Conservation (phyloP, 2,888 invertebrate genomes). For the Lepidocyrtinus sp. region DNA sequence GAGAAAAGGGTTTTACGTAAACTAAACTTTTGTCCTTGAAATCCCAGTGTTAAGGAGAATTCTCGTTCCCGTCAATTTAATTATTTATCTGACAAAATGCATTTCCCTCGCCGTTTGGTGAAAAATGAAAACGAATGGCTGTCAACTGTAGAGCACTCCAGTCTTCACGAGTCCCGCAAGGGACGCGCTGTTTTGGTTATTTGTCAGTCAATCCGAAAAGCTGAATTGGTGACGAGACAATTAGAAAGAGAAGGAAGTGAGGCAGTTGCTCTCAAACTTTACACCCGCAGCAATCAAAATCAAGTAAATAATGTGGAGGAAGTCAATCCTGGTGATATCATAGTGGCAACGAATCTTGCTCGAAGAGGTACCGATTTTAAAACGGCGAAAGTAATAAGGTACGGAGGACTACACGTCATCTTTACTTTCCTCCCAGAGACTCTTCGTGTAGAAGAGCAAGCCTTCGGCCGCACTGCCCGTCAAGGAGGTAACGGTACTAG, state of each 20-base stretch:
- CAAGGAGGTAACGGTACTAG: slow-evolving; percentile 72
- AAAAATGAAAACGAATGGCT: slow-evolving; percentile 35
- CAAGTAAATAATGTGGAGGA: slow-evolving; percentile 17
- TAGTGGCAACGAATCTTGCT: slow-evolving; percentile 73
- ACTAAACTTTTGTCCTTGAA: too few relatives aligned
- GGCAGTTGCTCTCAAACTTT: background rate
- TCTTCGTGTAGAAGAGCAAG: slow-evolving; percentile 72
- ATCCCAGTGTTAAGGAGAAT: too few relatives aligned
- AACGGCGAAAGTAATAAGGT: slow-evolving; percentile 16
- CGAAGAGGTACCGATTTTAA: slow-evolving; percentile 73
- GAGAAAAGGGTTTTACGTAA: too few relatives aligned
- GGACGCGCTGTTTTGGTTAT: slow-evolving; percentile 50
- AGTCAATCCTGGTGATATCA: slow-evolving; percentile 68
- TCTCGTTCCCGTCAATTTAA: too few relatives aligned
- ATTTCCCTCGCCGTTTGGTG: too few relatives aligned
- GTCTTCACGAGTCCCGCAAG: slow-evolving; percentile 16
- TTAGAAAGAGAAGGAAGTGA: background rate
- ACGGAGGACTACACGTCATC: slow-evolving; percentile 72
- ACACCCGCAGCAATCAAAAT: background rate
- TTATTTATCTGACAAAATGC: too few relatives aligned
- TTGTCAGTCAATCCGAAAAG: slow-evolving; percentile 52
- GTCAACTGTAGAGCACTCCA: slow-evolving; percentile 2
- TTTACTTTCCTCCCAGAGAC: slow-evolving; percentile 72
- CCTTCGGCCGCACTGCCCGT: slow-evolving; percentile 72
- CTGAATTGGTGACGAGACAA: slow-evolving; percentile 5